A percentile compares a stretch with the other conserved stretches of the same genome.
Evolutionary conservation across 2,888 invertebrate genomes (phyloP).

Genomic region (Drosophila helvetica): DNA sequence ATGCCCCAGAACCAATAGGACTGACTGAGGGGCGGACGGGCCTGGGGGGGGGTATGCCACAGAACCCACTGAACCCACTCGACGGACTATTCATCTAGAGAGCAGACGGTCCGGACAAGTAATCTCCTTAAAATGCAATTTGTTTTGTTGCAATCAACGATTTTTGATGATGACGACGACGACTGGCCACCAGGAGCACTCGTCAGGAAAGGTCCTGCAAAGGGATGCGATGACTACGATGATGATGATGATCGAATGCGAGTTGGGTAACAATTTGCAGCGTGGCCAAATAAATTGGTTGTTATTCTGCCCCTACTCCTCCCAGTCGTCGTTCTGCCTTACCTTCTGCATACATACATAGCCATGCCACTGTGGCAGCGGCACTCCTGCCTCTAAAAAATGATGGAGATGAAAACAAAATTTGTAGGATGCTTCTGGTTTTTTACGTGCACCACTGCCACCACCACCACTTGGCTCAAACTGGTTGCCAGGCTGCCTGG

Average conservation of each 20-base stretch:
- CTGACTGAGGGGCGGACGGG: background rate
- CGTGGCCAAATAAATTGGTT: slow-evolving; percentile 78
- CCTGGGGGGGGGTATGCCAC: background rate
- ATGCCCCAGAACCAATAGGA: background rate
- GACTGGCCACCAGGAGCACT: slow-evolving; percentile 11
- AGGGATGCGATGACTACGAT: slow-evolving; percentile 39
- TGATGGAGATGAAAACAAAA: slow-evolving; percentile 61
- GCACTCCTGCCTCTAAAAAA: slow-evolving; percentile 13
- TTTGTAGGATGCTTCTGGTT: slow-evolving; percentile 67
- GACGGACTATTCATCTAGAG: slow-evolving; percentile 49
- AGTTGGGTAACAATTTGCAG: slow-evolving; percentile 76
- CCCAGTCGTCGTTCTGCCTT: background rate
- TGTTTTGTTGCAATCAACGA: slow-evolving; percentile 80
- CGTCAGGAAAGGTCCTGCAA: slow-evolving; percentile 5
- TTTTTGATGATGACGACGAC: slow-evolving; percentile 73
- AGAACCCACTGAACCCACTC: slow-evolving; percentile 35
- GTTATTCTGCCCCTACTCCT: slow-evolving; percentile 60
- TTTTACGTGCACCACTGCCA: slow-evolving; percentile 60
- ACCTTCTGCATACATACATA: background rate
- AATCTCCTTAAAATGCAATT: slow-evolving; percentile 79
- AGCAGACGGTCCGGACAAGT: slow-evolving; percentile 53
- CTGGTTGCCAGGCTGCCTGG: slow-evolving; percentile 65
- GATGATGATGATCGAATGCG: slow-evolving; percentile 64
- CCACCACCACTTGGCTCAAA: slow-evolving; percentile 66
- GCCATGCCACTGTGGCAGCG: background rate